These are phyloP conservation scores for Piscicola geometra DNA, from an alignment of 2,888 invertebrate genomes.

Conservation along the genomic window DNA sequence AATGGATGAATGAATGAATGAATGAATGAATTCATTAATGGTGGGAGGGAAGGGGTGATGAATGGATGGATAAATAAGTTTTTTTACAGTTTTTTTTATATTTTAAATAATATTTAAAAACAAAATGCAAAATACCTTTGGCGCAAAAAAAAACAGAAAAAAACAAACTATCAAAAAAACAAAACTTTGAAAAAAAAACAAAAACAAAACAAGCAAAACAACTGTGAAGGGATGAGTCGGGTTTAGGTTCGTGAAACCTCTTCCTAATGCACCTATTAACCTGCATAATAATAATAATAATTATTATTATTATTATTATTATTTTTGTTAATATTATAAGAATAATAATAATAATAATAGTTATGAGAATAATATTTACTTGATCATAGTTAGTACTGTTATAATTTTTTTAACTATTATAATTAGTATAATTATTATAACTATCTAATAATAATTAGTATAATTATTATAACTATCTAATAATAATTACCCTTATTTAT, in stretches of 20 bases:
- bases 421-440: too few relatives aligned
- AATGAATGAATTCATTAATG: neutral
- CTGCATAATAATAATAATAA: neutral
- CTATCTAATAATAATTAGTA: neutral
- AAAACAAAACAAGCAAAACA: neutral
- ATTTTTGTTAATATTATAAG: neutral
- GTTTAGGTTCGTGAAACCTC: neutral
- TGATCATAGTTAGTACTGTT: too few relatives aligned
- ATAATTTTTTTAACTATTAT: too few relatives aligned
- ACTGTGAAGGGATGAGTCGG: neutral
- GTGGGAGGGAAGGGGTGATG: too few relatives aligned
- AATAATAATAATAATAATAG: too few relatives aligned
- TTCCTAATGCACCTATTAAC: neutral
- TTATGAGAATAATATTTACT: too few relatives aligned
- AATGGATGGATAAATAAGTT: neutral
- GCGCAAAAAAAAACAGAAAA: neutral
- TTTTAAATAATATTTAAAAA: neutral
- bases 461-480: neutral
- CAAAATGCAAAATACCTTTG: slow-evolving; percentile 38
- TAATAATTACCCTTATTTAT: too few relatives aligned
- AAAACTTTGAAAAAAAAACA: neutral
- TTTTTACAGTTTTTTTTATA: neutral
- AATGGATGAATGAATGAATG: too few relatives aligned
- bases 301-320: neutral
- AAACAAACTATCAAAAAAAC: neutral